Conservation (phyloP, 2,113 vertebrate species). For the Nyctereutes procyonoides region DNA sequence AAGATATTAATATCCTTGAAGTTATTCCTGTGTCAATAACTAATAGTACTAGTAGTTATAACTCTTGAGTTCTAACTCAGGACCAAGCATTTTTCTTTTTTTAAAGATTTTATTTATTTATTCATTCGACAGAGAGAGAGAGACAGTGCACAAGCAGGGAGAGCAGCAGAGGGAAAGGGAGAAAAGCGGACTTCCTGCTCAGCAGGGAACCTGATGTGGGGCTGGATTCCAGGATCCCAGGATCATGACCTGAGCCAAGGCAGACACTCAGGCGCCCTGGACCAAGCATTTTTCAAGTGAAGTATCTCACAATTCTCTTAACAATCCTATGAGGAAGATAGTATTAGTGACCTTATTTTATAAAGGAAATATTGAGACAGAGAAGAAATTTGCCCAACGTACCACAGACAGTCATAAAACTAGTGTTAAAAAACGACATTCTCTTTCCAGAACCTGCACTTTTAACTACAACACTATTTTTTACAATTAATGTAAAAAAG, state of each 20-base stretch:
- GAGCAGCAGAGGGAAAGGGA: no score
- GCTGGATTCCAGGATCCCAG: no score
- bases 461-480: not conserved
- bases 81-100: not conserved
- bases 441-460: not conserved
- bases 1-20: slow-evolving; percentile 2
- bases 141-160: no score
- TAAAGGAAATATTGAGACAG: not conserved
- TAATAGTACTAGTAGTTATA: not conserved
- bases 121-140: no score
- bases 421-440: not conserved
- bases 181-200: no score
- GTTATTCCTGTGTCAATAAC: not conserved
- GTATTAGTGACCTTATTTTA: not conserved
- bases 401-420: not conserved
- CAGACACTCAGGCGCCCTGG: no score
- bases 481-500: not conserved
- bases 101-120: no score
- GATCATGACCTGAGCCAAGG: no score
- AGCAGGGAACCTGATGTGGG: no score
- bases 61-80: not conserved
- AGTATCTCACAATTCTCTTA: not conserved
- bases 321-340: not conserved
- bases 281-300: not conserved
- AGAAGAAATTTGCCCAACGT: not conserved